Conservation (phyloP, 1,140 invertebrate species). For the Oryctes rhinoceros region DNA sequence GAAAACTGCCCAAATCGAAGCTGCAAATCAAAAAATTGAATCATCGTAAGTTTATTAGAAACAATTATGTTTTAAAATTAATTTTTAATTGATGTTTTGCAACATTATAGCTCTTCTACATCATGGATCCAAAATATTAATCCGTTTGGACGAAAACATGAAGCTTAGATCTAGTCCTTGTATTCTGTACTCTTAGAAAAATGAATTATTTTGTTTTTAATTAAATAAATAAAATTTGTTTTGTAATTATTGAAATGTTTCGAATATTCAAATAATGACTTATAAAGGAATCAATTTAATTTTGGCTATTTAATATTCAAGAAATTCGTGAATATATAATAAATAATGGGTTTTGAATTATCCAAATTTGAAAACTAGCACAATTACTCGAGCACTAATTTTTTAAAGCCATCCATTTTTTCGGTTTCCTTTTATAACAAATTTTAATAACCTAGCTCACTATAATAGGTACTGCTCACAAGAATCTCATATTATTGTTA, state of each 20-base stretch:
- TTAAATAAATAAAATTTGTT: background rate
- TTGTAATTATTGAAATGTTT: constrained; percentile 1
- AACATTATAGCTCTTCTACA: constrained; percentile 53
- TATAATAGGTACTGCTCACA: no score
- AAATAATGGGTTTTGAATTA: no score
- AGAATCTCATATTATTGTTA: no score
- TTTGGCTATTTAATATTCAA: background rate
- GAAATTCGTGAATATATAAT: background rate
- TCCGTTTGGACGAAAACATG: constrained; percentile 74
- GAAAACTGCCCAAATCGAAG: constrained; percentile 67
- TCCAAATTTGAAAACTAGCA: background rate
- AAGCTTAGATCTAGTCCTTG: constrained; percentile 61
- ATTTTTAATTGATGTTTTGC: constrained; percentile 44
- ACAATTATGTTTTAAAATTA: constrained; percentile 23
- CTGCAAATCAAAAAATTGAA: constrained; percentile 53
- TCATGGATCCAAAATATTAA: constrained; percentile 78
- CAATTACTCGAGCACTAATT: no score
- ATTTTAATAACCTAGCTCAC: no score
- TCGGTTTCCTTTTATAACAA: no score
- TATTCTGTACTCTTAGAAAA: background rate
- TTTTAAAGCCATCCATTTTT: no score
- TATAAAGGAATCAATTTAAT: background rate
- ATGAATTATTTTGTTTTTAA: constrained; percentile 20
- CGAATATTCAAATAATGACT: background rate
- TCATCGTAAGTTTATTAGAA: constrained; percentile 59